Evolutionary conservation across 1,140 invertebrate species (phyloP), one percentile per base, ranked within the genome.

Genomic region (Tetramorium alpestre): DNA sequence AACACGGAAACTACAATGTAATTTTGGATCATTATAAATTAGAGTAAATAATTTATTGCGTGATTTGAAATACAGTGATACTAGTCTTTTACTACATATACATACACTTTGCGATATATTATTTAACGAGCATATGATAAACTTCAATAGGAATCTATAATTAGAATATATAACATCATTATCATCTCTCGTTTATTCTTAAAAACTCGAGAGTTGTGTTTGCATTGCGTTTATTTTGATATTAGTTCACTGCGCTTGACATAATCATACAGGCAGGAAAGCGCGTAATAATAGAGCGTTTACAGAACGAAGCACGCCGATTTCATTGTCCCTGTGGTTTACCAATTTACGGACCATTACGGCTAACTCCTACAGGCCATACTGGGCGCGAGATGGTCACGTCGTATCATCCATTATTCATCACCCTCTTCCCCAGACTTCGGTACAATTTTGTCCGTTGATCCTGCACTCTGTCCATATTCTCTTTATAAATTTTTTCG

Each of bases 361-460:
- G 88, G 88, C 88, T 88, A 92, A 92, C 91, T 84, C 92, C 92
- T 93, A 94, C 92, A 92, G 91, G 87, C 90, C 90, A 93, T 92
- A 90, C 80, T 86, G 75, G 88, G 78, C 89, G 78, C 77, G 89
- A 91, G 90, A 94, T 93, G 85, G 90, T 90, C 88, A 91, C 87
- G 90, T 92, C 93, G 92, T 93, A 90, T 89, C 91, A 94, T 95
- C 92, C 93, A 95, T 95, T 94, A 95, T 95, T 94, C 94, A 94
- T 95, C 92, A 93, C 90, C 90, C 86, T 93, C 89, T 94, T 93
- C 91, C 69, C 81, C 47, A 49, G 65, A 73, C 76, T 81, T 88
- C 82, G 28, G 89, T 90, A 89, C 73, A 89, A 85, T 89, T 89
- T 90, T 87, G 67, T 62, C 47, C 60, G 80, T 70, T 86, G 69